These are phyloP conservation scores for Desoria tigrina DNA, from an alignment of 2,888 invertebrate species.

Conservation along the genomic window DNA sequence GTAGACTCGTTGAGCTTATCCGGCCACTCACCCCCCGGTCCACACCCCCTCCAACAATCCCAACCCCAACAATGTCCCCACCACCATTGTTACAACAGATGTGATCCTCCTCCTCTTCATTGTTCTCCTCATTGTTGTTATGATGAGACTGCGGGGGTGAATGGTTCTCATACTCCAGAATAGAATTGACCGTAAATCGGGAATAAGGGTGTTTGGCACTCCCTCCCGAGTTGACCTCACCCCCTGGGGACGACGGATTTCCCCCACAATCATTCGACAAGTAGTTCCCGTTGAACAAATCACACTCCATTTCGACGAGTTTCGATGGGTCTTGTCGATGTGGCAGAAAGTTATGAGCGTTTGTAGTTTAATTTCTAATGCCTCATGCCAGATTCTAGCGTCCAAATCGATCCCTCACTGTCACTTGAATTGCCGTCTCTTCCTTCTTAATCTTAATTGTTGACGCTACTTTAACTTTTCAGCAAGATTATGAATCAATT, in stretches of 20 bases:
- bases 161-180: constrained; percentile 43
- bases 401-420: too few relatives aligned
- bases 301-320: constrained; percentile 36
- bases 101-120: constrained; percentile 14
- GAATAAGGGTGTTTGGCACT: constrained; percentile 37
- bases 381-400: too few relatives aligned
- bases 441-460: too few relatives aligned
- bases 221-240: neutral
- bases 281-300: constrained; percentile 32
- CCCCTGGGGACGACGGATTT: neutral
- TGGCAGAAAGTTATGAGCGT: too few relatives aligned
- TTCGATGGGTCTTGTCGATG: too few relatives aligned
- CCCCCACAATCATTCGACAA: neutral
- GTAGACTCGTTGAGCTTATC: neutral
- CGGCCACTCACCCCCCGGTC: neutral
- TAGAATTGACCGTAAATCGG: constrained; percentile 47
- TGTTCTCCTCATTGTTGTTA: constrained; percentile 24
- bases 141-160: constrained; percentile 5
- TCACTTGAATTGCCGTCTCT: too few relatives aligned
- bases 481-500: too few relatives aligned
- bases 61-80: too few relatives aligned
- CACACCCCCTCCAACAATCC: too few relatives aligned
- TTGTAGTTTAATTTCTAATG: too few relatives aligned
- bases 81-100: too few relatives aligned
- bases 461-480: too few relatives aligned